Base-by-base conservation (phyloP, 2,113 vertebrate species). In the Peromyscus maniculatus region DNA sequence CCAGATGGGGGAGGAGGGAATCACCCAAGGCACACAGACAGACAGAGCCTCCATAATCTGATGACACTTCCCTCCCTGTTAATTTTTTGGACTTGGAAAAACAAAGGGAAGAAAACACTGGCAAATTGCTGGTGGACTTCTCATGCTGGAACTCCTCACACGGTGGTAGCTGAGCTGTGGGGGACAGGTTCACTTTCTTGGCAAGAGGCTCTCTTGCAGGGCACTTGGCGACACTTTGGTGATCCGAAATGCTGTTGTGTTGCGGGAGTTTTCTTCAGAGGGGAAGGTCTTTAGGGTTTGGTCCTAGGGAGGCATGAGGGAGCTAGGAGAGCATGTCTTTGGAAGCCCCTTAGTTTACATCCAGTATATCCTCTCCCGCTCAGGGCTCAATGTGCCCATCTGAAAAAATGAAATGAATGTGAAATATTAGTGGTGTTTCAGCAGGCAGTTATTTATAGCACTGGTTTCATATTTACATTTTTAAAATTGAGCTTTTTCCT, bases 301-400 rank as follows among this genome's bases (percentile, higher is more conserved):
- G 5, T 79, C 36, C 52, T 1, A 31, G 36, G 1, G n/a, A 49
- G 10, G 4, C 7, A 12, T 36, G 8, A 22, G 15, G 0, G 3
- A 1, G 24, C 1, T 72, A 36, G 57, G 7, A 8, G 8, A 88
- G 1, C 1, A 1, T 59, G 8, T 31, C 55, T 67, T 36, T 82
- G 5, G 8, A 17, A 0, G 10, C 4, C 24, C 39, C 26, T 67
- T 69, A 52, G 28, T 77, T 7, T 7, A 2, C 15, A 52, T 59
- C 28, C 19, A 19, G 36, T 31, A 15, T 15, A 43, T 31, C 15
- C n/a, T 36, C 24, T 55, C 2, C 24, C 15, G 4, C 19, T 43
- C 33, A 62, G 43, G 12, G 5, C 6, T 71, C 39, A 89, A 49
- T 80, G 87, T 8, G 3, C 2, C 33, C 26, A 52, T 49, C 11